Conservation (phyloP, 2,113 vertebrate species). For the Petroica traversi region DNA sequence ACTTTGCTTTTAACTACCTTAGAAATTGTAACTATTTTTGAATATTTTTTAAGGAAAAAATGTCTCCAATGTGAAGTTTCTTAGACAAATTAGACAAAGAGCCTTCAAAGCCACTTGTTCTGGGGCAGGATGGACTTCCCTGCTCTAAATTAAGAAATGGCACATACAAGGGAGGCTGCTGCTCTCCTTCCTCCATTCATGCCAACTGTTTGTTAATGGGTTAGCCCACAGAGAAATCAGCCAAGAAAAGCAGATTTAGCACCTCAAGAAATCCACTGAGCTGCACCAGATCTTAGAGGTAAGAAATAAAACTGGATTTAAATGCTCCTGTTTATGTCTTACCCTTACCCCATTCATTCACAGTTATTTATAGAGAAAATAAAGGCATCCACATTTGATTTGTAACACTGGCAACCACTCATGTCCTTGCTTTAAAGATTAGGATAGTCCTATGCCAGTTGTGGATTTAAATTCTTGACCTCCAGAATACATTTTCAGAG, state of each 20-base stretch:
- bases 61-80: neutral
- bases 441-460: neutral
- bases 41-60: neutral
- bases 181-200: neutral
- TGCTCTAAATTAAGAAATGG: neutral
- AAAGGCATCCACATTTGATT: neutral
- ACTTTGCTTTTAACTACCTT: neutral
- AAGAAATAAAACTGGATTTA: neutral
- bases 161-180: neutral
- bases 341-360: neutral
- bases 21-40: neutral
- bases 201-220: neutral
- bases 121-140: neutral
- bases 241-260: constrained; percentile 32
- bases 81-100: neutral
- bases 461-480: neutral
- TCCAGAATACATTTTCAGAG: neutral
- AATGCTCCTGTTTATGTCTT: neutral
- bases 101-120: neutral
- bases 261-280: constrained; percentile 14
- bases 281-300: neutral
- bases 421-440: neutral
- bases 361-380: neutral
- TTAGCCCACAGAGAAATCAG: constrained; percentile 12
- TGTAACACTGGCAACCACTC: neutral